phyloP scores from a whole-genome alignment of 2,888 invertebrate species.

The Drosophila limbata region DNA sequence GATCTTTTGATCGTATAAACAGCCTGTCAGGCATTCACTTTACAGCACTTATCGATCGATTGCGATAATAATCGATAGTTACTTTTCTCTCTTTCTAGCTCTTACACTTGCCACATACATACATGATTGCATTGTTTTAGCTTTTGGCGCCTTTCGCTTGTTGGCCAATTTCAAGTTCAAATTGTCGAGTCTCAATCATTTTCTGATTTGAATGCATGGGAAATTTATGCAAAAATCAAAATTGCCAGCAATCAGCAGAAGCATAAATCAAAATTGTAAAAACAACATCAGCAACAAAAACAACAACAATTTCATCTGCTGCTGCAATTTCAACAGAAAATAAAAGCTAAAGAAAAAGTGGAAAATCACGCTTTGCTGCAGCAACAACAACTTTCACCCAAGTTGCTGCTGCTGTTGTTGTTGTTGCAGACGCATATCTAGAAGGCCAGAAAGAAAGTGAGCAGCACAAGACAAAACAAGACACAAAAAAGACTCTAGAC shows the following conservation, averaged over 20 bases:
- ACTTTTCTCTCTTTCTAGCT: neutral
- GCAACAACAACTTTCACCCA: slow-evolving; percentile 75
- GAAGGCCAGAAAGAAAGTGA: slow-evolving; percentile 60
- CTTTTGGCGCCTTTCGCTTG: slow-evolving; percentile 53
- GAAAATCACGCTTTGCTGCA: slow-evolving; percentile 74
- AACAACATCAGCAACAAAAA: slow-evolving; percentile 1
- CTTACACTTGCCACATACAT: slow-evolving; percentile 25
- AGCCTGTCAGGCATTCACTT: slow-evolving; percentile 32
- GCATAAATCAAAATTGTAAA: slow-evolving; percentile 61
- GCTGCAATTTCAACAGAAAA: slow-evolving; percentile 50
- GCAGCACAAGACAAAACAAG: slow-evolving; percentile 33
- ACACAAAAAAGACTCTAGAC: slow-evolving; percentile 19
- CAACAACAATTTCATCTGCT: slow-evolving; percentile 6
- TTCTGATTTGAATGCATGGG: slow-evolving; percentile 50
- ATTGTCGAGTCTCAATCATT: slow-evolving; percentile 54
- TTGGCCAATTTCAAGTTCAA: slow-evolving; percentile 71
- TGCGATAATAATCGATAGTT: slow-evolving; percentile 34
- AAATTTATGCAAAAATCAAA: slow-evolving; percentile 69
- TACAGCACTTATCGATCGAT: slow-evolving; percentile 41
- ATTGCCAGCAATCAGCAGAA: slow-evolving; percentile 66
- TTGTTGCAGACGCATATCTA: slow-evolving; percentile 49
- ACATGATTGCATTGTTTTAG: slow-evolving; percentile 4
- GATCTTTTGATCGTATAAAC: slow-evolving; percentile 25
- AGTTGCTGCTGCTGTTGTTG: slow-evolving; percentile 25
- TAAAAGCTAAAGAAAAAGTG: slow-evolving; percentile 73